These are phyloP conservation scores for Oceanodroma leucorhoa DNA, from an alignment of 2,797 vertebrate genomes.

Conservation along the genomic window DNA sequence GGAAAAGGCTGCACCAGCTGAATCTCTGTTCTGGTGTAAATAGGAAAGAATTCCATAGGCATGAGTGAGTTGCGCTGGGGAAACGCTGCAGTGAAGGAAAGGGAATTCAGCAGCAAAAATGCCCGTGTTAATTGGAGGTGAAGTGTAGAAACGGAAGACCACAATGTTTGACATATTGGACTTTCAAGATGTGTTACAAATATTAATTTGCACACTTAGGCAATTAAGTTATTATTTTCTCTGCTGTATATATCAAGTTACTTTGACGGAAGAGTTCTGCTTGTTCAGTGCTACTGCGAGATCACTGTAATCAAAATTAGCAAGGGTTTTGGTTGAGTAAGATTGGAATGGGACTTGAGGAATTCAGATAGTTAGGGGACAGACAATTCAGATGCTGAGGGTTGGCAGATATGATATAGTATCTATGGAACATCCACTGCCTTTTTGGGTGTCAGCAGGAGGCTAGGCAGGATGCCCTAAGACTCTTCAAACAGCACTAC, in stretches of 20 bases:
- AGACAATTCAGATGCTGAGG: not conserved
- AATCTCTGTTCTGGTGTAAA: not conserved
- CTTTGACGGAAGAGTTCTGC: not conserved
- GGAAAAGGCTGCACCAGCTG: not conserved
- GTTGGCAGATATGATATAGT: not conserved
- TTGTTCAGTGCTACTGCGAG: not conserved
- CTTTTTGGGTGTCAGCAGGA: not conserved
- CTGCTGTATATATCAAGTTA: not conserved
- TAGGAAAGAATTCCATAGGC: not conserved
- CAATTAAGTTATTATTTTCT: not conserved
- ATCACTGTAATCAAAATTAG: not conserved
- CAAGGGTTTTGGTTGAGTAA: not conserved
- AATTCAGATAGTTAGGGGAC: not conserved
- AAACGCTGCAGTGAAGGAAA: not conserved
- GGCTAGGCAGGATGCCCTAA: not conserved
- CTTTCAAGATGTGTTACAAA: not conserved
- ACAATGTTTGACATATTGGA: not conserved
- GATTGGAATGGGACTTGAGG: not conserved
- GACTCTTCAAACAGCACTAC: not conserved
- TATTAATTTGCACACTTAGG: not conserved
- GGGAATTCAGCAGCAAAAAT: not conserved
- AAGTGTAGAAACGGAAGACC: not conserved
- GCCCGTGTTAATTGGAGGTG: not conserved
- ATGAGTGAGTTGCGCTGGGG: not conserved
- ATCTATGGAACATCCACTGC: not conserved